Percentiles rank a stretch among this genome's conserved stretches.
Conservation (phyloP, 2,888 invertebrate species). For the Onchidella celtica region DNA sequence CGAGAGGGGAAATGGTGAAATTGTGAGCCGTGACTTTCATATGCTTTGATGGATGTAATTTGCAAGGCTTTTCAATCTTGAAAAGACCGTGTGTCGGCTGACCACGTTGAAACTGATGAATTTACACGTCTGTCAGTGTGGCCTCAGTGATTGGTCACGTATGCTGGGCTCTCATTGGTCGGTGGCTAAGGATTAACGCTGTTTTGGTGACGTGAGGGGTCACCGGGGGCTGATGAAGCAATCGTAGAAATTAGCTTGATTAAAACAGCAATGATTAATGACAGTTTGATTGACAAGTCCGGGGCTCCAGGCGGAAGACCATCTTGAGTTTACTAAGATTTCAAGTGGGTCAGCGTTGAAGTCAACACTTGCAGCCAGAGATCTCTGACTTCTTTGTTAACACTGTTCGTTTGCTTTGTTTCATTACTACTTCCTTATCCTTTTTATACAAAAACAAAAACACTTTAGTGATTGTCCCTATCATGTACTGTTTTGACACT, state of each 20-base stretch:
- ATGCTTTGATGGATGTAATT: constrained; percentile 20
- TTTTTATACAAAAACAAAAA: too few species aligned
- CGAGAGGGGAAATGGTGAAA: too few species aligned
- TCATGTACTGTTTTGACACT: too few species aligned
- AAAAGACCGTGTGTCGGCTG: background rate
- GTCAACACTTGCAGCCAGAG: too few species aligned
- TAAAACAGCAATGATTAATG: constrained; percentile 28
- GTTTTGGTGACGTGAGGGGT: constrained; percentile 17
- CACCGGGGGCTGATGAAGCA: constrained; percentile 17
- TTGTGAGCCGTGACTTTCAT: background rate
- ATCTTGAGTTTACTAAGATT: too few species aligned
- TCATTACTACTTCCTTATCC: too few species aligned
- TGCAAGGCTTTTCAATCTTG: background rate
- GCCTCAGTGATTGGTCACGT: constrained; percentile 54
- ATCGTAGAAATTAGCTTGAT: constrained; percentile 24
- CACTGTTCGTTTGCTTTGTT: too few species aligned
- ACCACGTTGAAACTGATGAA: background rate
- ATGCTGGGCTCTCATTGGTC: constrained; percentile 56
- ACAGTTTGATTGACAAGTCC: background rate
- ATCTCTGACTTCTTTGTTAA: too few species aligned
- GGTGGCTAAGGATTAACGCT: constrained; percentile 57
- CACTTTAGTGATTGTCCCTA: too few species aligned
- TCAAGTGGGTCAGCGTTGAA: too few species aligned
- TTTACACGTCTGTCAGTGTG: constrained; percentile 53
- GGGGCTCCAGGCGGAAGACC: too few species aligned